Conservation (phyloP, 92 coral and sea anemone species). For the Pocillopora meandrina region DNA sequence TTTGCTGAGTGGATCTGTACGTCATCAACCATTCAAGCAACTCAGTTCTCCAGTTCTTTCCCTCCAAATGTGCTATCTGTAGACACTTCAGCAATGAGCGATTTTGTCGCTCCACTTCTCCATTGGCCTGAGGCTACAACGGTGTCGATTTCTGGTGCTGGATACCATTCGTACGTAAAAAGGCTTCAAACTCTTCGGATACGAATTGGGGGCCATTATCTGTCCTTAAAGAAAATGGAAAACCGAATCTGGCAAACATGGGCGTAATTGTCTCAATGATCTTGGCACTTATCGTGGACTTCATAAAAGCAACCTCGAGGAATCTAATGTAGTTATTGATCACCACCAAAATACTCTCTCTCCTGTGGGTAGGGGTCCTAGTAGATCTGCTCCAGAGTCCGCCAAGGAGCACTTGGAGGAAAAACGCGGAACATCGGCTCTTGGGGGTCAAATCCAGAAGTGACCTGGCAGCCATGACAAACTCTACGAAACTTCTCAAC, state of each 20-base stretch:
- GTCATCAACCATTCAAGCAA: not conserved
- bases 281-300: too few relatives aligned
- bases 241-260: constrained; percentile 42
- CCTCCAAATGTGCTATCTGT: constrained; percentile 7
- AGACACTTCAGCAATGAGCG: too few relatives aligned
- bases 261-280: not conserved
- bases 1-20: not conserved
- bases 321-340: too few relatives aligned
- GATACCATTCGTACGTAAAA: too few relatives aligned
- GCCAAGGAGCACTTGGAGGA: constrained; percentile 54
- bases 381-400: not conserved
- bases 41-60: not conserved
- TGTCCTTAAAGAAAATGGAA: constrained; percentile 22
- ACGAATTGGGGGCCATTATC: too few relatives aligned
- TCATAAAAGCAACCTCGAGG: too few relatives aligned
- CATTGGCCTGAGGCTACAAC: too few relatives aligned
- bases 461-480: constrained; percentile 51
- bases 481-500: constrained; percentile 38
- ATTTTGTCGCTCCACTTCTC: too few relatives aligned
- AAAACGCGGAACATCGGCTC: constrained; percentile 25
- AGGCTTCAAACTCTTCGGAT: too few relatives aligned
- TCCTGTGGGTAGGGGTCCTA: constrained; percentile 43
- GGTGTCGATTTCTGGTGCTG: too few relatives aligned
- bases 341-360: too few relatives aligned
- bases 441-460: constrained; percentile 37